Percentiles rank a stretch among this genome's conserved stretches.
These are phyloP conservation scores for Thamnophis sirtalis DNA, from an alignment of 2,113 vertebrate species.

Conservation along the genomic window DNA sequence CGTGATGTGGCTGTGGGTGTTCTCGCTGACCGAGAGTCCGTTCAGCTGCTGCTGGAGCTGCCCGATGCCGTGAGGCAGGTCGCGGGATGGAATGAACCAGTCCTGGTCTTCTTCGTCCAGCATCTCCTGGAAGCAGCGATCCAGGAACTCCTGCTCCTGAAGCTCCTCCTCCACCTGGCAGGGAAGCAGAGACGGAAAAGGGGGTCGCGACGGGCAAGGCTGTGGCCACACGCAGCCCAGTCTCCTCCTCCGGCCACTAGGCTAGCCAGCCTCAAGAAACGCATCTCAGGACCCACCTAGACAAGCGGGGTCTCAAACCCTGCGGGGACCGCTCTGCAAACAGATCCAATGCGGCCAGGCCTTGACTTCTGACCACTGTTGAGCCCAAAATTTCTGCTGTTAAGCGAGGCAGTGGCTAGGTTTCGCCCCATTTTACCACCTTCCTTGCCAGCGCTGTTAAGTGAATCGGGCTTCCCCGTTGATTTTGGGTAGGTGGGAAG, in stretches of 20 bases:
- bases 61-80: slow-evolving; percentile 85
- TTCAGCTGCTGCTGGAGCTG: slow-evolving; percentile 94
- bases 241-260: background rate
- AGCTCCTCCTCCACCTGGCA: slow-evolving; percentile 93
- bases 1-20: slow-evolving; percentile 54
- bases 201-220: background rate
- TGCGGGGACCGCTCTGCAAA: background rate
- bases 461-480: too few species aligned
- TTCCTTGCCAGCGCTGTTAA: too few species aligned
- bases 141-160: slow-evolving; percentile 94
- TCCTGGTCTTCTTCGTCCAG: slow-evolving; percentile 96
- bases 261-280: background rate
- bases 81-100: slow-evolving; percentile 94
- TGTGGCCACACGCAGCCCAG: background rate
- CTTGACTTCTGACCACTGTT: too few species aligned
- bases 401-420: too few species aligned
- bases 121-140: slow-evolving; percentile 98
- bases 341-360: background rate
- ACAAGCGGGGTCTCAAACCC: background rate
- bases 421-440: too few species aligned
- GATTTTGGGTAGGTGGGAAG: too few species aligned
- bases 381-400: too few species aligned
- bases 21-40: slow-evolving; percentile 78
- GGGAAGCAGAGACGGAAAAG: background rate
- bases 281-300: background rate